Percentiles rank a stretch among this genome's conserved stretches.
Evolutionary conservation across 2,113 vertebrate genomes (phyloP).

Genomic region (Archocentrus centrarchus): DNA sequence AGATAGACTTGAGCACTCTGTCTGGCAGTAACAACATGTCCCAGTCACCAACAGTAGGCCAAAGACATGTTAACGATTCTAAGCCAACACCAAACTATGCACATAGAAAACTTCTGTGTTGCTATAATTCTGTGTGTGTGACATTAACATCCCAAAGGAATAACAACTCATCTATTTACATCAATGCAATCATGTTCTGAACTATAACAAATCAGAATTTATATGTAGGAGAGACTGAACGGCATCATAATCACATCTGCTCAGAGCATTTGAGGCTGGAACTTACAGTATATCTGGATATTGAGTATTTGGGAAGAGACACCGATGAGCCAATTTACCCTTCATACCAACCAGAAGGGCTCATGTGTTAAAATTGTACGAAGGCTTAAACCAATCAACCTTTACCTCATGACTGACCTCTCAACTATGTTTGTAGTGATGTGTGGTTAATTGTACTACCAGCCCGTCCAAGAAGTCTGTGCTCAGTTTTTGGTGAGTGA

Average conservation of each 20-base stretch:
- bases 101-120: not conserved
- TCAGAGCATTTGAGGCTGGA: not conserved
- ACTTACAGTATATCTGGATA: not conserved
- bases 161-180: not conserved
- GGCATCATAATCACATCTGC: not conserved
- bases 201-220: not conserved
- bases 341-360: not conserved
- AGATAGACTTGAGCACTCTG: not conserved
- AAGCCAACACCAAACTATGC: not conserved
- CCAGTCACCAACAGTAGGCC: not conserved
- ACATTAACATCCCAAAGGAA: not conserved
- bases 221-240: not conserved
- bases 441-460: no score
- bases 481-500: no score
- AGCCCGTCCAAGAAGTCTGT: no score
- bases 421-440: no score
- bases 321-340: no score
- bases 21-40: not conserved
- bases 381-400: not conserved
- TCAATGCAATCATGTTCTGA: not conserved
- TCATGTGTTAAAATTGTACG: not conserved
- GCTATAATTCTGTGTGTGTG: not conserved
- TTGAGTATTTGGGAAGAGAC: not conserved
- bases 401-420: not conserved
- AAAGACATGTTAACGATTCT: not conserved